Percentiles rank a stretch among this genome's conserved stretches.
Conservation (phyloP, 2,888 invertebrate genomes). For the Cosmorhoe ocellata region DNA sequence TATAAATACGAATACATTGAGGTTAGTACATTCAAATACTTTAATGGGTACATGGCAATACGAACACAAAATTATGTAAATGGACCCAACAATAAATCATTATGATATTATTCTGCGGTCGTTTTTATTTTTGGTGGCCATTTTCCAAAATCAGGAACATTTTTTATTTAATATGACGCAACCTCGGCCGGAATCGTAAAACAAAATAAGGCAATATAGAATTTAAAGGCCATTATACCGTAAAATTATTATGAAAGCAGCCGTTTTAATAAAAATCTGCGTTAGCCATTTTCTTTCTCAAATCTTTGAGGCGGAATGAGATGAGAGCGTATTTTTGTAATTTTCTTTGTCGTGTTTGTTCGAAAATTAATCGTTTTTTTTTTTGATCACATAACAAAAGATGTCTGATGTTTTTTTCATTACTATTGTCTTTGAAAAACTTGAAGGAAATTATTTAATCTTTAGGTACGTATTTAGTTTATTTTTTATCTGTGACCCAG, state of each 20-base stretch:
- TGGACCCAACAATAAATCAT: too few species aligned
- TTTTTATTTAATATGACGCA: constrained; percentile 6
- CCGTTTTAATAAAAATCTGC: constrained; percentile 24
- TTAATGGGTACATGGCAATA: too few species aligned
- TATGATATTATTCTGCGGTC: too few species aligned
- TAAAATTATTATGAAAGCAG: constrained; percentile 33
- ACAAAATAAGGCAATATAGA: constrained; percentile 32
- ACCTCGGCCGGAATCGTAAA: constrained; percentile 25
- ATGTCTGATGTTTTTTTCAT: not conserved
- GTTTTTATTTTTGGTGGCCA: not conserved
- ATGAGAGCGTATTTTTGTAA: constrained; percentile 11
- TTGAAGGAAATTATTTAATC: too few species aligned
- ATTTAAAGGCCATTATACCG: constrained; percentile 28
- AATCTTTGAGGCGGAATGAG: constrained; percentile 12
- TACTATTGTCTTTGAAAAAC: not conserved
- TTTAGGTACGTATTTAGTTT: too few species aligned
- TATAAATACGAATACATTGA: too few species aligned
- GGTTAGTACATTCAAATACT: too few species aligned
- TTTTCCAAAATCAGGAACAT: not conserved
- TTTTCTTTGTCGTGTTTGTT: constrained; percentile 13
- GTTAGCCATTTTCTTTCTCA: not conserved
- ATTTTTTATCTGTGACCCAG: too few species aligned
- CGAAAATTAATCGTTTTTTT: constrained; percentile 1
- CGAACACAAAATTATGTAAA: too few species aligned
- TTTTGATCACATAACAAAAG: not conserved